Evolutionary conservation across 2,797 vertebrate species (phyloP), one percentile per base, ranked within the genome.

Genomic region (Gymnopithys bicolor): DNA sequence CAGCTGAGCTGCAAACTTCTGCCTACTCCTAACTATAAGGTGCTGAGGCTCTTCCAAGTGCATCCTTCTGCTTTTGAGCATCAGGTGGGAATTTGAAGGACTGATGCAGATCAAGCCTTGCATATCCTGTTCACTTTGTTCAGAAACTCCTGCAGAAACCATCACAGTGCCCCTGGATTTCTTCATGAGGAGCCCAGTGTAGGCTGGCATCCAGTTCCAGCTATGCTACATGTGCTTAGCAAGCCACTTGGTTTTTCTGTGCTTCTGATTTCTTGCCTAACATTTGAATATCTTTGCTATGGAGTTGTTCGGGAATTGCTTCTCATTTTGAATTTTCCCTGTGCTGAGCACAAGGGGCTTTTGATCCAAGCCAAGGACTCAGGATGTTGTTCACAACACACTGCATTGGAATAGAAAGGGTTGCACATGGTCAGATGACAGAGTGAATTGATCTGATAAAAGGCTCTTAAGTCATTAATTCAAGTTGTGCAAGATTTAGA

Each of bases 401-500:
- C 16, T 17, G 5, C 48, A 19, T 8, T 64, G 33, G 30, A 80
- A 90, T 55, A 52, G 81, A 85, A 93, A 53, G 64, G 2, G 24
- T 58, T 92, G 73, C 21, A 58, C n/a, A 16, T 1, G 14, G 37
- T 51, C n/a, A 86, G 63, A 32, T 67, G 80, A 73, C 59, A 90
- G 88, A 63, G 39, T 13, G 55, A 90, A 73, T 3, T 63, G 68
- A 48, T 62, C 74, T 73, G 79, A 75, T 71, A 75, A 94, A 88
- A 93, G 90, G n/a, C 43, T 88, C 83, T 88, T 69, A 90, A 94
- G 69, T 73, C 62, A 94, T 90, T 93, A 84, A 94, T 86, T 88
- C 83, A 90, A 93, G 43, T 27, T 60, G 45, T 48, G 70, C 67
- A 84, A 93, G 70, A 93, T 84, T 90, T 82, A 91, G 95, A 86